Evolutionary conservation across 2,113 vertebrate genomes (phyloP).

Genomic region (Neolamprologus kungweensis): DNA sequence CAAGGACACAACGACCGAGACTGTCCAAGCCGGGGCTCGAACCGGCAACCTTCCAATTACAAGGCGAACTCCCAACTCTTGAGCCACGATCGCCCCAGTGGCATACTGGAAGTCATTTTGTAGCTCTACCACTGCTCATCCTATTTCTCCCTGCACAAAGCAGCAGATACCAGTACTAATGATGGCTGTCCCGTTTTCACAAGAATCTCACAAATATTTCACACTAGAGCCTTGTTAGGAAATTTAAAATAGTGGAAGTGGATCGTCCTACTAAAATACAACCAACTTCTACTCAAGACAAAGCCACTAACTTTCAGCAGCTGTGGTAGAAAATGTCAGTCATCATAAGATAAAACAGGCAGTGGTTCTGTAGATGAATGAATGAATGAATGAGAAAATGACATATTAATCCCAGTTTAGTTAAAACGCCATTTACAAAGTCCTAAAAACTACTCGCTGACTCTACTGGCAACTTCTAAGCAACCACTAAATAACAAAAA

Average conservation of each 20-base stretch:
- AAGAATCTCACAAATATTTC: neutral
- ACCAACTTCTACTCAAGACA: neutral
- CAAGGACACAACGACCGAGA: no score
- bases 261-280: neutral
- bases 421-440: neutral
- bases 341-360: neutral
- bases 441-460: neutral
- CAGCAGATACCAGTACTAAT: neutral
- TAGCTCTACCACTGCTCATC: neutral
- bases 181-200: neutral
- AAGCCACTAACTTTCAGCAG: neutral
- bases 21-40: no score
- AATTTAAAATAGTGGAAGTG: neutral
- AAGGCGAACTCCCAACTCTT: no score
- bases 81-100: no score
- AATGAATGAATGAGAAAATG: neutral
- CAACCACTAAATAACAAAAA: neutral
- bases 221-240: neutral
- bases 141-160: neutral
- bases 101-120: neutral
- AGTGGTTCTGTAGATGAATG: neutral
- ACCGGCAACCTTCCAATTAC: no score
- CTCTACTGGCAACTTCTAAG: neutral
- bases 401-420: neutral
- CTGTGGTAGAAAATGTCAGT: neutral